Evolutionary conservation across 92 coral and sea anemone species (phyloP).

Genomic region (Micromussa lordhowensis): DNA sequence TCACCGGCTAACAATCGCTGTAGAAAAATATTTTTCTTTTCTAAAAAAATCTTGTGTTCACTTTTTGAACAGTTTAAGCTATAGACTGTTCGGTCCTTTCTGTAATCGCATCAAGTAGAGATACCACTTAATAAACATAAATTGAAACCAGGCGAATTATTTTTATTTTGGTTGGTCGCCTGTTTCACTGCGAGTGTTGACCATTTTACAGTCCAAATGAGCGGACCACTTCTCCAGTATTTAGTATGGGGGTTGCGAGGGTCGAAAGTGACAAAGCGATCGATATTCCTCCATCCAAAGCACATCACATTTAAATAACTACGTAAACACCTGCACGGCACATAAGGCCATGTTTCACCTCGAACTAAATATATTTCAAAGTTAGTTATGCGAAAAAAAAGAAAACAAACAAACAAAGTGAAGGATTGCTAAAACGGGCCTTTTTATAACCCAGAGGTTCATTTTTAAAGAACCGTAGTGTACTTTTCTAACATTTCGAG

Average conservation of each 20-base stretch:
- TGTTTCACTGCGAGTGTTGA: no score
- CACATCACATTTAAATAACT: neutral
- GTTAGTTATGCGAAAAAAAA: neutral
- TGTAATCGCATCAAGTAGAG: neutral
- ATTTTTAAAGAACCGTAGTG: neutral
- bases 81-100: constrained; percentile 25
- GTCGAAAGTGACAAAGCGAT: no score
- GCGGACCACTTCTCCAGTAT: neutral
- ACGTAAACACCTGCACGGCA: neutral
- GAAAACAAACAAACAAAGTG: neutral
- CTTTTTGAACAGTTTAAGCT: neutral
- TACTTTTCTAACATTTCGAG: neutral
- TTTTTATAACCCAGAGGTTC: neutral
- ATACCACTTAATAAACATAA: neutral
- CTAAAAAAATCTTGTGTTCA: neutral
- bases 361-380: neutral
- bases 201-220: neutral
- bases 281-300: no score
- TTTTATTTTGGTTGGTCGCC: neutral
- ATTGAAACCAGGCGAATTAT: neutral
- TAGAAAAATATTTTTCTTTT: neutral
- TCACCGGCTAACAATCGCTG: neutral
- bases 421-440: neutral
- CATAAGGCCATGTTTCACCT: neutral
- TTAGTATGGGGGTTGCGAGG: no score